Base-by-base conservation (phyloP, 2,888 invertebrate genomes). In the Meteorus cinctellus region DNA sequence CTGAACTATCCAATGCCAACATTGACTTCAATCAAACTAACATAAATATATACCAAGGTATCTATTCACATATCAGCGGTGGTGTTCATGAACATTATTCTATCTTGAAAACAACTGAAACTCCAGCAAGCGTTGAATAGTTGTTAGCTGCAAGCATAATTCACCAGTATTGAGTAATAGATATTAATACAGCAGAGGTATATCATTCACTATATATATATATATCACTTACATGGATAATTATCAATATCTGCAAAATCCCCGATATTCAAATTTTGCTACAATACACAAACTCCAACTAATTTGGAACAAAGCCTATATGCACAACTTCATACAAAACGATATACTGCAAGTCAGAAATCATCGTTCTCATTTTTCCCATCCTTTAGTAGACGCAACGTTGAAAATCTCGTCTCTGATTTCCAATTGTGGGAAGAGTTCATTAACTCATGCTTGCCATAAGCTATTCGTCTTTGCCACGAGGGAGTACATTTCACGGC, bases 401-500 rank as follows among this genome's bases (percentile, higher is more conserved):
- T 19, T 19, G 48, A 24, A 55, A 55, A 5, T 55, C 55, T 19
- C 65, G 65, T 36, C 65, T 34, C n/a, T 36, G 34, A 65, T 65
- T 65, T 65, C 65, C 36, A 65, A 36, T 34, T 65, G 55, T 19
- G 19, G 36, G 12, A 36, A 36, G 65, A n/a, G 36, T 65, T 65
- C 36, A 65, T 65, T 36, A 65, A 65, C 65, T 65, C 65, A 12
- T 31, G 6, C 16, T 63, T n/a, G 6, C 24, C 24, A 41, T 19
- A 66, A 66, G 41, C 19, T 31, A 36, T 63, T 67, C 45, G 19
- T 45, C 27, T 67, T n/a, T 29, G 45, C 29, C 29, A 6, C 10
- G 6, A 10, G 67, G 48, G 48, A 67, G 51, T 67, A 16, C 12
- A 67, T 67, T 67, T 67, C 67, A 67, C 29, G 67, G 48, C 67